Evolutionary conservation across 2,113 vertebrate species (phyloP), one percentile per base, ranked within the genome.

Genomic region (Ahaetulla prasina): DNA sequence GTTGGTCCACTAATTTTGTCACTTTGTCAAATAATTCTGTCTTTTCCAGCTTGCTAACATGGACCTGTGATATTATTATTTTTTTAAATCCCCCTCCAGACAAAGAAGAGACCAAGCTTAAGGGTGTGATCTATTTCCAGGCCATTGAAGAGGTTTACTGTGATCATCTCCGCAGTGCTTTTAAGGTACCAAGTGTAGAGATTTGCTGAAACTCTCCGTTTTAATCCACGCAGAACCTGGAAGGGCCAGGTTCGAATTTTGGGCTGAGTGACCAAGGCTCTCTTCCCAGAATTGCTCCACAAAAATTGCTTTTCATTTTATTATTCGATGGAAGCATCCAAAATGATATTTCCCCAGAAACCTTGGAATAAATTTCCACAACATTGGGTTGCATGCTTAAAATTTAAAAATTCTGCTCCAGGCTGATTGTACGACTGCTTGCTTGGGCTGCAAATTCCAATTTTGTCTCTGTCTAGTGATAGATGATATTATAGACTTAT

Each of bases 121-220:
- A 99, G 93, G 98, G 98, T 0, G 98, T 99, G 89, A 99, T 99
- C 94, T 99, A 99, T 94, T 99, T 99, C 96, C 98, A 99, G 96
- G 98, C 98, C 91, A 98, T 99, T 9, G 98, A 99, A 88, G 98
- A 99, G 93, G 98, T 99, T 84, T 99, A 99, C 92, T 98, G 98
- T 0, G 98, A 99, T 95, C 98, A 99, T 94, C 96, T 99, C 85
- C 98, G 98, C n/a, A 98, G 98, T 27, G 98, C 98, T 87, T 96
- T 97, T 84, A 98, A 98, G 94, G 98, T 99, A 93, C 3, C 11
- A 5, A 49, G 1, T 10, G 8, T 2, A 5, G 2, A 7, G 16
- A 5, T 39, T 14, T 45, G n/a, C 68, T n/a, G 16, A 45, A 60
- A 27, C 10, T 12, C 3, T 3, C 85, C 25, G 2, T 35, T 4